Evolutionary conservation across 1,140 invertebrate species (phyloP).

Genomic region (Brachionus asplanchnoidis): DNA sequence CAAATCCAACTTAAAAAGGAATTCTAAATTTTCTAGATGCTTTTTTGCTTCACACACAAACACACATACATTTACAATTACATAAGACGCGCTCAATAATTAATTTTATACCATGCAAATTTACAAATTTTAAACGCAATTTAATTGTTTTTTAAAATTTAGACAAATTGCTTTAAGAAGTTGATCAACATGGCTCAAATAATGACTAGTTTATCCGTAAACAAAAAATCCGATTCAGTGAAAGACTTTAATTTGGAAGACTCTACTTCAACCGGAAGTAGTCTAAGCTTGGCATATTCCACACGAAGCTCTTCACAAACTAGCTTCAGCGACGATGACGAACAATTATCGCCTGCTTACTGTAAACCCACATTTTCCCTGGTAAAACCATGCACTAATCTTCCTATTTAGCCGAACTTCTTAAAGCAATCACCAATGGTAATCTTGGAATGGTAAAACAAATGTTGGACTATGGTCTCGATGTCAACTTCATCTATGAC

Average conservation of each 20-base stretch:
- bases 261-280: conserved; percentile 2
- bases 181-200: conserved; percentile 20
- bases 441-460: conserved; percentile 38
- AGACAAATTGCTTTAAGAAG: conserved; percentile 10
- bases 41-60: not conserved
- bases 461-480: conserved; percentile 25
- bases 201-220: not conserved
- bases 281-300: conserved; percentile 1
- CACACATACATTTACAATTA: not conserved
- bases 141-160: not conserved
- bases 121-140: not conserved
- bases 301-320: conserved; percentile 12
- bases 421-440: conserved; percentile 25
- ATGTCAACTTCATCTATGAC: conserved; percentile 40
- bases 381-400: not conserved
- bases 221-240: conserved; percentile 11
- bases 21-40: not conserved
- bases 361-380: not conserved
- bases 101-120: not conserved
- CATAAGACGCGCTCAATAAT: not conserved
- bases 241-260: conserved; percentile 4
- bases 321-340: conserved; percentile 22
- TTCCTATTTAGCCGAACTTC: not conserved
- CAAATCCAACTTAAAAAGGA: not conserved
- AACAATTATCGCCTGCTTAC: conserved; percentile 30